A percentile compares a stretch with the other conserved stretches of the same genome.
These are phyloP conservation scores for Turdus rufiventris DNA, from an alignment of 2,113 vertebrate species.

Conservation along the genomic window DNA sequence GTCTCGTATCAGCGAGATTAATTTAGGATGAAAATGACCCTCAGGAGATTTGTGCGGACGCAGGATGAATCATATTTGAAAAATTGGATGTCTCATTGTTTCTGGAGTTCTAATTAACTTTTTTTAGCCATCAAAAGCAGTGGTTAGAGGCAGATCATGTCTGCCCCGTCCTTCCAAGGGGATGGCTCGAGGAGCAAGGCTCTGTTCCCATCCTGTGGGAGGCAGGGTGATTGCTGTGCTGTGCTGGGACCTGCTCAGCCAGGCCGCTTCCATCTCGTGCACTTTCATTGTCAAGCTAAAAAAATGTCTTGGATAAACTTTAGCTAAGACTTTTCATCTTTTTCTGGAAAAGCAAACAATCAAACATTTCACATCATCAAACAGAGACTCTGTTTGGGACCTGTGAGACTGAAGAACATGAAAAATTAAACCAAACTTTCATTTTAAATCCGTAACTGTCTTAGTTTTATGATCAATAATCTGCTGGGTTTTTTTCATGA, in stretches of 20 bases:
- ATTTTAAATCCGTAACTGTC: not conserved
- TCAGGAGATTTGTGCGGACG: not conserved
- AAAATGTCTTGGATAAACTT: not conserved
- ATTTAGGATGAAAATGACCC: slow-evolving; percentile 53
- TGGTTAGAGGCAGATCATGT: not conserved
- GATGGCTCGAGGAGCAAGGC: not conserved
- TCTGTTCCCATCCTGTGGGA: rapidly evolving
- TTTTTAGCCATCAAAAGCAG: not conserved
- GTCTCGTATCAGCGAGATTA: slow-evolving; percentile 34
- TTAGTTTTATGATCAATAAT: not conserved
- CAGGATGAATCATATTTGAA: slow-evolving; percentile 29
- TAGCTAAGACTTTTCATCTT: not conserved
- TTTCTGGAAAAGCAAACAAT: not conserved
- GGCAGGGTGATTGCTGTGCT: not conserved
- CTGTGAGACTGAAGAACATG: not conserved
- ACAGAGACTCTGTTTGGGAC: not conserved
- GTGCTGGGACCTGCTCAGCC: not conserved
- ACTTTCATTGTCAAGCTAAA: not conserved
- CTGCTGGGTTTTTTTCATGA: not conserved
- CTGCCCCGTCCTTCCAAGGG: not conserved
- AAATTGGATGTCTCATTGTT: slow-evolving; percentile 43
- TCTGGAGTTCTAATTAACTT: slow-evolving; percentile 52
- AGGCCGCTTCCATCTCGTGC: not conserved
- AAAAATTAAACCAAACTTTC: not conserved
- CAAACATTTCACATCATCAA: not conserved